Evolutionary conservation across 2,797 vertebrate genomes (phyloP), one percentile per base, ranked within the genome.

Genomic region (Coilia nasus): DNA sequence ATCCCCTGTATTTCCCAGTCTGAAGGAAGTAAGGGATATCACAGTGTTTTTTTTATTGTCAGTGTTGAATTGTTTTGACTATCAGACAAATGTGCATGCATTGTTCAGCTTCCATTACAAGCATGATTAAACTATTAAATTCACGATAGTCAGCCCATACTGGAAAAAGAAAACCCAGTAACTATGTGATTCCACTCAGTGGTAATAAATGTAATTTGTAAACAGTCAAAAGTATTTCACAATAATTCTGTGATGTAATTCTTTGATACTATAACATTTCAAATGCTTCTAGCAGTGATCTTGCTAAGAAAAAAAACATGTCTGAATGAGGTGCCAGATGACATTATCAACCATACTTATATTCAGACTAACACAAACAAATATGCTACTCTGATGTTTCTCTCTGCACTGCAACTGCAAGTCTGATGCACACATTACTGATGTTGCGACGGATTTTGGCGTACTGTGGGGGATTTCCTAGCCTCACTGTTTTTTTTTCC

Each of bases 381-480:
- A 25, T 78, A 25, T 83, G 81, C 19, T 44, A 44, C 71, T 78
- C 71, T 78, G 35, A 12, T 82, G 82, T 87, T 87, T 85, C 67
- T 83, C 50, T 84, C 81, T 78, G 84, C 57, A 35, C 60, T 86
- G 25, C 28, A 17, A 44, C 78, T 71, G 85, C 87, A 90, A 87
- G 85, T 88, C 83, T 87, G 89, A 90, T 89, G 91, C 90, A 91
- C 88, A 90, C 89, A 94, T 87, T 90, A 85, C 90, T 92, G 86
- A 90, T 91, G 90, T 90, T 92, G 93, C 90, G 90, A 92, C 90
- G 93, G 92, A 93, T 94, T 92, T 92, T 94, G 93, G 94, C 91
- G 81, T 88, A 67, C 88, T 93, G 94, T 89, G 92, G 95, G 96
- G 96, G 95, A 95, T 96, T 96, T 96, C 95, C 95, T 96, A 89